These are phyloP conservation scores for Chaunax sp. DNA, from an alignment of 2,797 vertebrate species.

Conservation along the genomic window DNA sequence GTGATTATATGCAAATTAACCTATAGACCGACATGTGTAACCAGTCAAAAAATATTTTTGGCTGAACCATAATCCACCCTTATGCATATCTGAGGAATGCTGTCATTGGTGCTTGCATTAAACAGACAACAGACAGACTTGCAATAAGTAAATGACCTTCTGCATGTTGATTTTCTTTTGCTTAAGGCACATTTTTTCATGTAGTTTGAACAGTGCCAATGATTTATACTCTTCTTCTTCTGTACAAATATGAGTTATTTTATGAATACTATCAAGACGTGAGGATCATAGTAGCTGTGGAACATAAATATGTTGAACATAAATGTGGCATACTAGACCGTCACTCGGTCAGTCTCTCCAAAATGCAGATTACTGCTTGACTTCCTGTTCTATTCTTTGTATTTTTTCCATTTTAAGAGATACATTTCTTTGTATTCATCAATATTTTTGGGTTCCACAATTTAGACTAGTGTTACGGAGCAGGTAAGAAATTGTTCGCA, in stretches of 20 bases:
- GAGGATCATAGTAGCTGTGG: conserved; percentile 34
- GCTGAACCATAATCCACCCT: too few relatives aligned
- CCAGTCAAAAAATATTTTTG: too few relatives aligned
- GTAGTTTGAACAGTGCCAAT: conserved; percentile 42
- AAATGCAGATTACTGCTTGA: too few relatives aligned
- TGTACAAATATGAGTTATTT: conserved; percentile 40
- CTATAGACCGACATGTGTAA: too few relatives aligned
- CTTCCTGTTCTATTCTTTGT: too few relatives aligned
- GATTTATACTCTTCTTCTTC: conserved; percentile 40
- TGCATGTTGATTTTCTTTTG: conserved; percentile 45
- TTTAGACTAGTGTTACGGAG: neutral
- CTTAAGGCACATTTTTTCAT: conserved; percentile 46
- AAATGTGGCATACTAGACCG: too few relatives aligned
- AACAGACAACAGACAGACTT: conserved; percentile 34
- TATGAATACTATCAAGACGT: conserved; percentile 43
- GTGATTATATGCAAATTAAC: too few relatives aligned
- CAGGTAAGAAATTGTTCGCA: neutral
- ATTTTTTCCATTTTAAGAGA: too few relatives aligned
- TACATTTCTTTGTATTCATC: neutral
- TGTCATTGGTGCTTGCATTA: conserved; percentile 33
- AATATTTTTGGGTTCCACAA: neutral
- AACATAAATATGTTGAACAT: conserved; percentile 16
- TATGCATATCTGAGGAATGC: too few relatives aligned
- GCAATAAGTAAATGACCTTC: conserved; percentile 56
- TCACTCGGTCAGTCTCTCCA: too few relatives aligned